Conservation (phyloP, 2,888 invertebrate species). For the Formica aserva region DNA sequence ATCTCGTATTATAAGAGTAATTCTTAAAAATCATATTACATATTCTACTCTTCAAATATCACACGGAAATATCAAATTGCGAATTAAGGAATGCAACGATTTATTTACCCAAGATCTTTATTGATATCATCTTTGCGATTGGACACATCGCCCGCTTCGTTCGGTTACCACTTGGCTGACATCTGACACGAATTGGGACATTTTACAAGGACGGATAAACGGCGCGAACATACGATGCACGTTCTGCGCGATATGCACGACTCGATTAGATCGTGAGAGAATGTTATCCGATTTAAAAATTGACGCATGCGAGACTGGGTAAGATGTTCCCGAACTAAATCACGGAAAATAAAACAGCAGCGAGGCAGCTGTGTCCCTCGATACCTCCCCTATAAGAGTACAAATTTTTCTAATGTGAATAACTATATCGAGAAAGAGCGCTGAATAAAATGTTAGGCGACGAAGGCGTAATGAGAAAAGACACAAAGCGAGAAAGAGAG, state of each 20-base stretch:
- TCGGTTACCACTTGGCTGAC: conserved; percentile 77
- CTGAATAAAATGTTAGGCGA: conserved; percentile 77
- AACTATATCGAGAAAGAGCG: conserved; percentile 80
- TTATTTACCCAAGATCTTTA: conserved; percentile 16
- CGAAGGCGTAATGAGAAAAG: conserved; percentile 68
- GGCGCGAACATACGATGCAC: conserved; percentile 22
- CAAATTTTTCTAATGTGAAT: conserved; percentile 84
- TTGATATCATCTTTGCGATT: conserved; percentile 53
- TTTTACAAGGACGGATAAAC: conserved; percentile 62
- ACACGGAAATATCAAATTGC: background rate
- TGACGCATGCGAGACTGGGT: conserved; percentile 58
- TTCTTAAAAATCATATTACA: background rate
- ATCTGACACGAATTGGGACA: conserved; percentile 73
- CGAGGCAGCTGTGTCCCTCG: conserved; percentile 81
- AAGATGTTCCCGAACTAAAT: conserved; percentile 72
- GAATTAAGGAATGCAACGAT: conserved; percentile 22
- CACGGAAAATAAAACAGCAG: conserved; percentile 64
- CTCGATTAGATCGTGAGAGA: conserved; percentile 42
- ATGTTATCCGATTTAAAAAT: conserved; percentile 27
- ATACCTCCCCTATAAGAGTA: conserved; percentile 85
- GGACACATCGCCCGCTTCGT: conserved; percentile 66
- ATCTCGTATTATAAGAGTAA: background rate
- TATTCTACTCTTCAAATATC: background rate
- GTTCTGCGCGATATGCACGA: conserved; percentile 37
- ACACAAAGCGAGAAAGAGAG: conserved; percentile 57